A percentile compares a stretch with the other conserved stretches of the same genome.
Evolutionary conservation across 2,113 vertebrate genomes (phyloP).

Genomic region (Heloderma charlesbogerti): DNA sequence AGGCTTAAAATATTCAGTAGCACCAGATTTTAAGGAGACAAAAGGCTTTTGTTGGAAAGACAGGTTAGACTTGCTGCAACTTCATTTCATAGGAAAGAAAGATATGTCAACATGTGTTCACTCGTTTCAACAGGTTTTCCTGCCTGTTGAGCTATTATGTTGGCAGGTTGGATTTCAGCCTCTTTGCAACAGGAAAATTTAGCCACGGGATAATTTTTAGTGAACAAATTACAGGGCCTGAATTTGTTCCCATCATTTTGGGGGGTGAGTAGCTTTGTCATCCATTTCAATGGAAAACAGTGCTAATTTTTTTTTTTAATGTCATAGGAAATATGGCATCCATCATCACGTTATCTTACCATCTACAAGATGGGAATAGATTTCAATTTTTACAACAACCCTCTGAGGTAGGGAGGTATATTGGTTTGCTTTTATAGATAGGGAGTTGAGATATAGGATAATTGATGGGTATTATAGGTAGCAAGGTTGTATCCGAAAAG

Average conservation of each 20-base stretch:
- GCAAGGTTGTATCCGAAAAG: conserved; percentile 37
- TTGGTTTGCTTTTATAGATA: conserved; percentile 2
- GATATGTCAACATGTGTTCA: background rate
- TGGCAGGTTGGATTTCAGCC: conserved; percentile 15
- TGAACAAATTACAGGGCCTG: conserved; percentile 19
- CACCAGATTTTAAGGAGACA: conserved; percentile 62
- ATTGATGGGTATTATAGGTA: background rate
- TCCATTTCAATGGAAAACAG: conserved; percentile 34
- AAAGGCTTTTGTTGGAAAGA: conserved; percentile 63
- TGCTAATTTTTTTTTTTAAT: conserved; percentile 20
- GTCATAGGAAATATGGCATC: background rate
- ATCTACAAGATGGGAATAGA: background rate
- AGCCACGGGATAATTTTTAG: conserved; percentile 8
- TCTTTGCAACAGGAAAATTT: conserved; percentile 42
- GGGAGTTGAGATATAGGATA: background rate
- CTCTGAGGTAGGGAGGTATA: background rate
- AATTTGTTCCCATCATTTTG: background rate
- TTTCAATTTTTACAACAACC: conserved; percentile 3
- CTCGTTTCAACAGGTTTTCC: conserved; percentile 36
- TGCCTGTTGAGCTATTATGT: conserved; percentile 9
- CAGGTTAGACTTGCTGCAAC: conserved; percentile 62
- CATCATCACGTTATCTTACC: conserved; percentile 7
- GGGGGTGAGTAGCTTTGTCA: background rate
- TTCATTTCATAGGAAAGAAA: conserved; percentile 40
- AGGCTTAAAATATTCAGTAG: conserved; percentile 47